Evolutionary conservation across 2,888 invertebrate species (phyloP), one percentile per base, ranked within the genome.

Genomic region (Tigriopus californicus): DNA sequence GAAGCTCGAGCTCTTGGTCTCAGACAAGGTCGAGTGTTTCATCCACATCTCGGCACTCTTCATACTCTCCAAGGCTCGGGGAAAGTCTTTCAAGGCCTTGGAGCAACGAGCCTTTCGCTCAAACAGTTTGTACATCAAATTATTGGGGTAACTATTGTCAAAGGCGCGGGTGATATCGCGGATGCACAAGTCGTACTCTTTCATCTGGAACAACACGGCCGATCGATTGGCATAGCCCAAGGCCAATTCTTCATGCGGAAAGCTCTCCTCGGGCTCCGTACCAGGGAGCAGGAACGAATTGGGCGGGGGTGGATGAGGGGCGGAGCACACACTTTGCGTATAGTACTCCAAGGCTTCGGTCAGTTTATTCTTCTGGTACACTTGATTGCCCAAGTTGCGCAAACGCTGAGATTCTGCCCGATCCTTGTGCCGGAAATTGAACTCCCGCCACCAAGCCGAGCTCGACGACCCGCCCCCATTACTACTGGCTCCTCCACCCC

Each of bases 141-240:
- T 59, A 24, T 59, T 59, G 10, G 59, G 59, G 20, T 59, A 59
- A 8, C 59, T 49, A 41, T 59, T 49, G 41, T 59, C 51, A 41
- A 59, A 59, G 24, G 59, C 51, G n/a, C 59, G 48, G 5, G 59
- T 59, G 24, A 64, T 62, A 61, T 64, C 64, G 5, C 57, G 49
- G 48, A 64, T 59, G 55, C 62, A 62, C 15, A 53, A 61, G 6
- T 55, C 44, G 46, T 61, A 61, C 25, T 63, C 51, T 6, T 56
- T 55, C 56, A 64, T 42, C 41, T 64, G 63, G 25, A 58, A 60
- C 15, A 64, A 53, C 4, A 61, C 62, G 11, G 64, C 64, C 2
- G 63, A 63, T 8, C 64, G 51, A 59, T 64, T 64, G 13, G 62
- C 64, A 20, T 60, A 60, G 12, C 61, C 61, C 41, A 59, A 49